phyloP scores from a whole-genome alignment of 2,113 vertebrate species.

The Athene noctua region DNA sequence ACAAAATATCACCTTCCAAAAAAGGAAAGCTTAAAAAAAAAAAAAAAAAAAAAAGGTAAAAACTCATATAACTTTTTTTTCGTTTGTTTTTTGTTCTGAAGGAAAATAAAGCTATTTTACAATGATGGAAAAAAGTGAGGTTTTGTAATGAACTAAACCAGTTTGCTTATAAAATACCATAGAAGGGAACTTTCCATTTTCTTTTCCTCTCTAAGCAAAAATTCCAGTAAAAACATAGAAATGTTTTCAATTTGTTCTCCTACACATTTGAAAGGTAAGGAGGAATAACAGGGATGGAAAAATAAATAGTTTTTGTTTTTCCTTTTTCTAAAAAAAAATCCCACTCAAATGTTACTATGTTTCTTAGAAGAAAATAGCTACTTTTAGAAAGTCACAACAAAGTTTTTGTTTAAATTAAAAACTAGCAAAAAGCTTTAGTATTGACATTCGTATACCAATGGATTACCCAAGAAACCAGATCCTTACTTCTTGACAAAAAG shows the following conservation, averaged over 20 bases:
- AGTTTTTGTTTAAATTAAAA: neutral
- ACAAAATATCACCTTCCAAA: neutral
- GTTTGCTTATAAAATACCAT: neutral
- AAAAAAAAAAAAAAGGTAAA: neutral
- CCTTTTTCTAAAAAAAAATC: neutral
- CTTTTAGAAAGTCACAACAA: neutral
- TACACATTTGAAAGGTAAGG: neutral
- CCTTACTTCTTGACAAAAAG: neutral
- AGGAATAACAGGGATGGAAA: neutral
- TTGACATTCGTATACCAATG: accelerated
- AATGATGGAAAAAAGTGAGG: neutral
- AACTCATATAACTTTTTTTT: neutral
- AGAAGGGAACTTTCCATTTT: neutral
- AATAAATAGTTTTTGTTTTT: neutral
- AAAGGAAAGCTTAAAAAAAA: neutral
- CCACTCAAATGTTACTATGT: neutral
- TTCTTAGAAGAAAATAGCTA: neutral
- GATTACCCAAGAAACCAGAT: neutral
- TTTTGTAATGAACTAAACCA: neutral
- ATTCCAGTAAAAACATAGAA: neutral
- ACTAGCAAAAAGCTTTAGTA: neutral
- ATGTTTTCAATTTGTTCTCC: neutral
- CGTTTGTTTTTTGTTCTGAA: neutral
- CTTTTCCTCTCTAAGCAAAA: neutral
- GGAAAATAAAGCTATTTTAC: neutral